Evolutionary conservation across 2,797 vertebrate genomes (phyloP).

Genomic region (Melanotaenia parkinsoni): DNA sequence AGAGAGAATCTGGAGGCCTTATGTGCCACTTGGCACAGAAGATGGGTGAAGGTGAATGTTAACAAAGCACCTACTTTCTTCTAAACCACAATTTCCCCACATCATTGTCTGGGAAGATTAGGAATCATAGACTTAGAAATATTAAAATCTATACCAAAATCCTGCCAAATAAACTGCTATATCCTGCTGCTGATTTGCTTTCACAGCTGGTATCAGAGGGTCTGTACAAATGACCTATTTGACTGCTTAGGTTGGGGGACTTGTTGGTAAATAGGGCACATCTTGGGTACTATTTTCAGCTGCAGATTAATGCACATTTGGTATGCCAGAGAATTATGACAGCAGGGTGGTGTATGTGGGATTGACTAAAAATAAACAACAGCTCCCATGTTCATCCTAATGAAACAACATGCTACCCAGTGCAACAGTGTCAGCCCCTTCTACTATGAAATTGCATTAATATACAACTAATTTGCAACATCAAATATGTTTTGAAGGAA

Average conservation of each 20-base stretch:
- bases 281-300: slow-evolving; percentile 44
- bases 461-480: slow-evolving; percentile 22
- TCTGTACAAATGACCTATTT: slow-evolving; percentile 30
- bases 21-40: slow-evolving; percentile 2
- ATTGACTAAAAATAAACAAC: slow-evolving; percentile 55
- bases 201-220: slow-evolving; percentile 18
- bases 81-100: neutral
- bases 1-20: neutral
- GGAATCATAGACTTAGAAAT: neutral
- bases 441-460: slow-evolving; percentile 26
- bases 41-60: neutral
- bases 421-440: slow-evolving; percentile 35
- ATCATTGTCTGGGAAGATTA: neutral
- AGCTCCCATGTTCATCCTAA: slow-evolving; percentile 43
- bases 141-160: neutral
- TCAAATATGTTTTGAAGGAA: slow-evolving; percentile 23
- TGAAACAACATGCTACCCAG: slow-evolving; percentile 42
- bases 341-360: slow-evolving; percentile 47
- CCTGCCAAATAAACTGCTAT: neutral
- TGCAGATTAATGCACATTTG: slow-evolving; percentile 48
- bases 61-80: neutral
- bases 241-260: slow-evolving; percentile 33
- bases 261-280: slow-evolving; percentile 40
- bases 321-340: slow-evolving; percentile 34
- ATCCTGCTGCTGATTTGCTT: slow-evolving; percentile 4